These are phyloP conservation scores for Cercocebus atys DNA, from an alignment of 2,113 vertebrate species.

Conservation along the genomic window DNA sequence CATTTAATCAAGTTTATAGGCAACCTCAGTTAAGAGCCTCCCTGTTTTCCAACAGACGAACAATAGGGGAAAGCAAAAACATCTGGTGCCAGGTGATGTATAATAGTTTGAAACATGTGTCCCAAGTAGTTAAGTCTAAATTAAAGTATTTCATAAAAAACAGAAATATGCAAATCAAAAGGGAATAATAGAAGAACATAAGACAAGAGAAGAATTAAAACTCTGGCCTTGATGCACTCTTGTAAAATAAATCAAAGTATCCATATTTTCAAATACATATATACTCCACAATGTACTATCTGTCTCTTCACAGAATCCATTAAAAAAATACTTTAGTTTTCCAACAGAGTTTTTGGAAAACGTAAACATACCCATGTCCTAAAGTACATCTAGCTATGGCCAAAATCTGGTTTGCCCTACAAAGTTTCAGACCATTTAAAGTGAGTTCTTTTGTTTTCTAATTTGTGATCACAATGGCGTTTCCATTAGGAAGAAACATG, in stretches of 20 bases:
- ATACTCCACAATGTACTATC: background rate
- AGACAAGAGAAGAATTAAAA: background rate
- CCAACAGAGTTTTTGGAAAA: background rate
- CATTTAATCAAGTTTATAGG: background rate
- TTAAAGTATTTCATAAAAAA: background rate
- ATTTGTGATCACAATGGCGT: background rate
- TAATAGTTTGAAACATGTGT: background rate
- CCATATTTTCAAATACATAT: background rate
- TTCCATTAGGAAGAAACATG: background rate
- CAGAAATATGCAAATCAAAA: background rate
- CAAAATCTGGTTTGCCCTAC: background rate
- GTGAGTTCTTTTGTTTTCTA: background rate
- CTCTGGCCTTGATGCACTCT: background rate
- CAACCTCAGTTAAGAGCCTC: background rate
- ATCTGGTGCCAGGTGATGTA: background rate
- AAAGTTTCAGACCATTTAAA: slow-evolving; percentile 18
- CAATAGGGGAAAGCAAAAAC: background rate
- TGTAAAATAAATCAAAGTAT: slow-evolving; percentile 22
- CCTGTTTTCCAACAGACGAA: background rate
- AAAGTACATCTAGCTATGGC: background rate
- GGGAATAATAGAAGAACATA: rapidly evolving
- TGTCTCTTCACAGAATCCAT: background rate
- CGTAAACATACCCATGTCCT: background rate
- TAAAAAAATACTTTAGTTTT: background rate
- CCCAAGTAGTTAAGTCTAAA: background rate